These are phyloP conservation scores for Sinhomidia bicolor DNA, from an alignment of 2,888 invertebrate species.

Conservation along the genomic window DNA sequence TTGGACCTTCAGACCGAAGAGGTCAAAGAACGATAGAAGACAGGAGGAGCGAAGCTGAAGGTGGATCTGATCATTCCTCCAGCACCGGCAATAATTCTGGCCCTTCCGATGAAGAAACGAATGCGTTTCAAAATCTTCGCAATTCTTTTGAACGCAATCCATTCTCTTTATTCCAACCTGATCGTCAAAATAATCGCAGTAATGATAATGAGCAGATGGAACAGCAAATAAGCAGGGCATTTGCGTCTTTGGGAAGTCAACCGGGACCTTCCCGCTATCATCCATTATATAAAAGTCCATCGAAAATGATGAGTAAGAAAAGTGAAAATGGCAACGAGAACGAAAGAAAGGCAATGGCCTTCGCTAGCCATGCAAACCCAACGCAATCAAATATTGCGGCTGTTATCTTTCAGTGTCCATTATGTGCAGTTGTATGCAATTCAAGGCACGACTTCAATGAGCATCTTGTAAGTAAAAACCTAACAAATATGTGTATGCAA, in stretches of 20 bases:
- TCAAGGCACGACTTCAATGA: constrained; percentile 80
- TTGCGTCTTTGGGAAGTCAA: constrained; percentile 42
- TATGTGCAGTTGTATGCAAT: constrained; percentile 78
- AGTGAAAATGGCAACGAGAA: background rate
- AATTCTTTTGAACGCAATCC: constrained; percentile 75
- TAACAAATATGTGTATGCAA: no score
- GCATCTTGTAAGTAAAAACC: constrained; percentile 78
- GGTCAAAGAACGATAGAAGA: background rate
- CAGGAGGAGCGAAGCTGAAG: background rate
- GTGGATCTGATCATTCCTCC: background rate
- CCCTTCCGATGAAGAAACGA: constrained; percentile 64
- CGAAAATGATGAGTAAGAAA: constrained; percentile 10
- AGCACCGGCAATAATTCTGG: constrained; percentile 18
- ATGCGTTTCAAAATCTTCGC: constrained; percentile 77
- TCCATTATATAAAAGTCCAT: constrained; percentile 22
- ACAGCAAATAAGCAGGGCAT: constrained; percentile 55
- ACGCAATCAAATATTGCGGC: no score
- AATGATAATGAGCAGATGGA: constrained; percentile 58
- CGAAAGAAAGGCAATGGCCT: constrained; percentile 30
- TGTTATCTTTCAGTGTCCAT: constrained; percentile 77
- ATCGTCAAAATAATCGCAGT: background rate
- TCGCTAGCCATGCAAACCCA: background rate
- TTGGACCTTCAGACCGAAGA: background rate
- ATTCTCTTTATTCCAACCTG: constrained; percentile 32
- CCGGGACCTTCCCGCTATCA: background rate